These are phyloP conservation scores for Sepioteuthis lessoniana DNA, from an alignment of 2,888 invertebrate species.

Conservation along the genomic window DNA sequence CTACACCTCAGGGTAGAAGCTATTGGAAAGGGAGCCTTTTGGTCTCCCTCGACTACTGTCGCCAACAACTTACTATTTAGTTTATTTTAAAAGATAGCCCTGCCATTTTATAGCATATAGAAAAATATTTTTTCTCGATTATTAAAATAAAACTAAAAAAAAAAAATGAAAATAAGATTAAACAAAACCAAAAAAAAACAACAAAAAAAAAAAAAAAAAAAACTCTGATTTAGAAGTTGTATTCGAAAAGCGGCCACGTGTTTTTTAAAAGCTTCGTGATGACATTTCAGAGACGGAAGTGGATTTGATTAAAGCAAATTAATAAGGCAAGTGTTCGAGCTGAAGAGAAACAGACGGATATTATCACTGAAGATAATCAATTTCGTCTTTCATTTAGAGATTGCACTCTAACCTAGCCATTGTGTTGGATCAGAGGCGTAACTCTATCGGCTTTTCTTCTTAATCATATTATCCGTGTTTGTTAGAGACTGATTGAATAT, in stretches of 20 bases:
- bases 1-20: too few species aligned
- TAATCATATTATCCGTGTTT: slow-evolving; percentile 14
- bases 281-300: neutral
- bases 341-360: neutral
- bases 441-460: neutral
- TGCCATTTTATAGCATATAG: too few species aligned
- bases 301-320: neutral
- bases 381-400: neutral
- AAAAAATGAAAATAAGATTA: neutral
- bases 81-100: too few species aligned
- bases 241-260: neutral
- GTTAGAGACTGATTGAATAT: neutral
- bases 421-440: neutral
- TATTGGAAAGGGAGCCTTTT: too few species aligned
- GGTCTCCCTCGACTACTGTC: too few species aligned
- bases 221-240: neutral
- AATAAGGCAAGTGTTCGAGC: neutral
- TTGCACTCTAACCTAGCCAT: neutral
- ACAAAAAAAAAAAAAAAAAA: neutral
- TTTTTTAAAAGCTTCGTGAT: neutral
- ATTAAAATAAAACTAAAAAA: neutral
- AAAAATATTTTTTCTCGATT: too few species aligned
- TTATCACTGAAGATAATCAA: neutral
- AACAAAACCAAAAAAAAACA: neutral
- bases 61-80: too few species aligned